phyloP scores from a whole-genome alignment of 2,113 vertebrate species.

The Scartelaos histophorus region DNA sequence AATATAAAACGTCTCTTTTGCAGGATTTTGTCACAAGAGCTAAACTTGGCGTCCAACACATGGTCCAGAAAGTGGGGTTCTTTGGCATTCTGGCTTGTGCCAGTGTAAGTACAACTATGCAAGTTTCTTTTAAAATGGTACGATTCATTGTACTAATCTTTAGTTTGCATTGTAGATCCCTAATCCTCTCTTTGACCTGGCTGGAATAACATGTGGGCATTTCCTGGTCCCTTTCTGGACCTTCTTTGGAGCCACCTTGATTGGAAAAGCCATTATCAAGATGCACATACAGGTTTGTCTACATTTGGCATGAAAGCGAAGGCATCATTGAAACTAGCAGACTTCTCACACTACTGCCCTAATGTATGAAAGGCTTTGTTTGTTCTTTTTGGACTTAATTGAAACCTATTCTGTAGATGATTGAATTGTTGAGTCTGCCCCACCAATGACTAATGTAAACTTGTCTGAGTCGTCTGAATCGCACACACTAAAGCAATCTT shows the following conservation, averaged over 20 bases:
- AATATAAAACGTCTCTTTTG: slow-evolving; percentile 21
- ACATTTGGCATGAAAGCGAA: not conserved
- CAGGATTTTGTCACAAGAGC: slow-evolving; percentile 94
- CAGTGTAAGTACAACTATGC: slow-evolving; percentile 83
- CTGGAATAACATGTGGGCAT: slow-evolving; percentile 97
- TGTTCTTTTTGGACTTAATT: no score
- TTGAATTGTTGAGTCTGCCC: slow-evolving; percentile 54
- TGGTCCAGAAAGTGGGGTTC: slow-evolving; percentile 98
- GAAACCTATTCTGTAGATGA: slow-evolving; percentile 20
- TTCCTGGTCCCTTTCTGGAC: slow-evolving; percentile 99
- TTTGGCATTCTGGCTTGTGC: slow-evolving; percentile 97
- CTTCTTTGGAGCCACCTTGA: slow-evolving; percentile 98
- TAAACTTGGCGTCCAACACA: slow-evolving; percentile 91
- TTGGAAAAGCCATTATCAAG: slow-evolving; percentile 97
- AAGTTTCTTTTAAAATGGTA: not conserved
- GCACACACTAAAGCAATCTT: slow-evolving; percentile 49
- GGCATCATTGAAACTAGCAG: not conserved
- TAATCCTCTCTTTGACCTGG: slow-evolving; percentile 96
- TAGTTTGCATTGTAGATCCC: slow-evolving; percentile 83
- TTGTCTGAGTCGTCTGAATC: slow-evolving; percentile 46
- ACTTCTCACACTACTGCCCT: not conserved
- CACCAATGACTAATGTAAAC: slow-evolving; percentile 64
- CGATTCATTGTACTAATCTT: not conserved
- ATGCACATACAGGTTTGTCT: slow-evolving; percentile 96
- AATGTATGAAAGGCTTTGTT: no score